Base-by-base conservation (phyloP, 64 coral and sea anemone genomes). In the Stichodactyla mertensii region DNA sequence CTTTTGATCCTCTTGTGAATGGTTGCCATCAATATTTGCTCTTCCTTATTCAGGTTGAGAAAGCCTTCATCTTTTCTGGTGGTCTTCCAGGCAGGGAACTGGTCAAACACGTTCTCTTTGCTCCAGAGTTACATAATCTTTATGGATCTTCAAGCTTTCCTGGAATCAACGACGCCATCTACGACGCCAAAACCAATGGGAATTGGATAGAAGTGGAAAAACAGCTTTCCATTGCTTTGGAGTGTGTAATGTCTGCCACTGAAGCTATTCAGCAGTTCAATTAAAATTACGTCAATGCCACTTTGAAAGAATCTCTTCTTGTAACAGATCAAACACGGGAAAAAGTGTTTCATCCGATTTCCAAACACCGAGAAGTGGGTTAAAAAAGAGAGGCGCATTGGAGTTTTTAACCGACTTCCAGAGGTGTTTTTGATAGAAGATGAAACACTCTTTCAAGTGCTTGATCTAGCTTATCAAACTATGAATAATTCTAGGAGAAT, bases 91-190 rank as follows among this genome's bases (percentile, higher is more conserved):
- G 78, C 22, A 86, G 92, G 18, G 84, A 78, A 51, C 66, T 87
- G 16, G 80, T 86, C 5, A 82, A 82, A 59, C 88, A 94, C 74
- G 88, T 94, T 13, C 64, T 94, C 14, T 94, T 94, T 45, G 92
- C 92, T 24, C 92, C 92, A 51, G 56, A 85, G 55, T 66, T 84
- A 52, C 80, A 87, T 52, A 88, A 94, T 22, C 7, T 54, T 55
- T 94, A 94, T 58, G 92, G 92, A 12, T 54, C 84, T 58, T 94
- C 92, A 9, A 94, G 88, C 55, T 90, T 94, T 78, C 92, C 92
- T 6, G 92, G 92, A 15, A 83, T 88, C 28, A 87, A 77, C 18
- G 92, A 94, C 57, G 56, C 86, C 24, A 77, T 94, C n/a, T 88
- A 74, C 57, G 79, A 77, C 10, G 55, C 83, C 15, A 55, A 85